Conservation (phyloP, 2,797 vertebrate species). For the Acomys russatus region DNA sequence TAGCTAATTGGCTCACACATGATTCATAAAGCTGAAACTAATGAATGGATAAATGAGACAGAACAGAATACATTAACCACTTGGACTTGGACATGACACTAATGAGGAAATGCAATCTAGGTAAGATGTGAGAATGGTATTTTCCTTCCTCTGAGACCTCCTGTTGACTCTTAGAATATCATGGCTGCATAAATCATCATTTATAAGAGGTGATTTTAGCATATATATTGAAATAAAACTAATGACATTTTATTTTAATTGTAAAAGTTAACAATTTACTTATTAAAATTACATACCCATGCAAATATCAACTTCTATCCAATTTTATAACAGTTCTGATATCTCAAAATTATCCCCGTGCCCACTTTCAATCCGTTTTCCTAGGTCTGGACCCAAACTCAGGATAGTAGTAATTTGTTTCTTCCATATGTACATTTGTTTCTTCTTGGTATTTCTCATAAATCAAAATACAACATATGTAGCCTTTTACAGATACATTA, state of each 20-base stretch:
- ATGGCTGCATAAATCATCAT: conserved; percentile 7
- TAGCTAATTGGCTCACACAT: neutral
- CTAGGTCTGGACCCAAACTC: neutral
- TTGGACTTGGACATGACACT: neutral
- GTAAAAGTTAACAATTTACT: neutral
- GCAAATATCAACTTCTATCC: neutral
- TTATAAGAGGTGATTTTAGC: conserved; percentile 15
- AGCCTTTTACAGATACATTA: neutral
- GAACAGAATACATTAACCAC: neutral
- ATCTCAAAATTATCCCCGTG: conserved; percentile 12
- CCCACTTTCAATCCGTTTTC: neutral
- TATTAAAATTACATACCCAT: neutral
- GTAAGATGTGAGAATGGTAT: neutral
- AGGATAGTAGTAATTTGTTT: neutral
- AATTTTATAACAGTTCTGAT: conserved; percentile 43
- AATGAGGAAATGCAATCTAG: neutral
- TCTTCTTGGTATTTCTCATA: conserved; percentile 26
- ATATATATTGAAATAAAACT: conserved; percentile 29
- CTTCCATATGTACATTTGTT: neutral
- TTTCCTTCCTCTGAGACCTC: neutral
- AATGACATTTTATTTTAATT: conserved; percentile 10
- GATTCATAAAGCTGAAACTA: conserved; percentile 30
- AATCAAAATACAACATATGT: conserved; percentile 1
- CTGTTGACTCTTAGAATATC: neutral
- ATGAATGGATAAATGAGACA: neutral